phyloP scores from a whole-genome alignment of 2,113 vertebrate genomes.

The Rhynchopsitta pachyrhyncha region DNA sequence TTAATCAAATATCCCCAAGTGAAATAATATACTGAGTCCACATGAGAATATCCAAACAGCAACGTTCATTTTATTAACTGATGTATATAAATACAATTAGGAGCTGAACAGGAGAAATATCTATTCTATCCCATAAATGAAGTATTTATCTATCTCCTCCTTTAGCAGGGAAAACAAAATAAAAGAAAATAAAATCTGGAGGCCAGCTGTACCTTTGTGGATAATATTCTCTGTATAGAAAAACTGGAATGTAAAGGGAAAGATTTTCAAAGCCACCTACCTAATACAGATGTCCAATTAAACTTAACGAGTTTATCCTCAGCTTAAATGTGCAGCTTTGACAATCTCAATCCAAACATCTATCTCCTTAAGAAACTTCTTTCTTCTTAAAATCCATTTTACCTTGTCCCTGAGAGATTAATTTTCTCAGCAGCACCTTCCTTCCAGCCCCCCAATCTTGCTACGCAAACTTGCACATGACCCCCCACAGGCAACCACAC shows the following conservation, averaged over 20 bases:
- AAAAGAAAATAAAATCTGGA: not conserved
- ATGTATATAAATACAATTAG: not conserved
- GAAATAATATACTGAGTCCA: not conserved
- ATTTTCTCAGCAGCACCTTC: not conserved
- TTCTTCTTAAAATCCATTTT: not conserved
- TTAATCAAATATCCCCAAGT: not conserved
- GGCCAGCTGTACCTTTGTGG: not conserved
- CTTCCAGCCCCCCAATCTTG: not conserved
- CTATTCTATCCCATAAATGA: not conserved
- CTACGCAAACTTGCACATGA: not conserved
- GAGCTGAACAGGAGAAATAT: not conserved
- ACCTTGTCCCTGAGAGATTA: not conserved
- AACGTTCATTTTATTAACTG: not conserved
- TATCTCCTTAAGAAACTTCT: not conserved
- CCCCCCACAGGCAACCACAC: not conserved
- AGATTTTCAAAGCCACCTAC: conserved; percentile 20
- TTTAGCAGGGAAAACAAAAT: not conserved
- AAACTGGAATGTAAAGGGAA: not conserved
- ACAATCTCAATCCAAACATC: not conserved
- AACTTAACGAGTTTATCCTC: not conserved
- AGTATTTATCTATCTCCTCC: not conserved
- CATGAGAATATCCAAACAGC: not conserved
- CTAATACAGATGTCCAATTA: conserved; percentile 7
- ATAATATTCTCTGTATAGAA: not conserved
- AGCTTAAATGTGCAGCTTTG: not conserved